Evolutionary conservation across 2,797 vertebrate genomes (phyloP).

Genomic region (Acanthis flammea): DNA sequence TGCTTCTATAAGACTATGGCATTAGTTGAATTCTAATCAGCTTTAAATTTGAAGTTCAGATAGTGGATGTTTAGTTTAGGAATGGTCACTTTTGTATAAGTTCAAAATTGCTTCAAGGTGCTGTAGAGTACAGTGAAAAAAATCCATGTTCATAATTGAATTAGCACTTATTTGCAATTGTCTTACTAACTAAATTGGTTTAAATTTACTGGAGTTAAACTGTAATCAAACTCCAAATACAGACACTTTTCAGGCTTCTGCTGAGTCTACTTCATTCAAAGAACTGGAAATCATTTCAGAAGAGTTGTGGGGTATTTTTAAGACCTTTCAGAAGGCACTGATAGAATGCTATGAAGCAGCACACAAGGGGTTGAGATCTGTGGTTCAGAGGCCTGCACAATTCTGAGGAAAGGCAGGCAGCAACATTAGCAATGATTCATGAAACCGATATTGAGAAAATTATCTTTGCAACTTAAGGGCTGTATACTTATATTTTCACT

Average conservation of each 20-base stretch:
- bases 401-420: not conserved
- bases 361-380: not conserved
- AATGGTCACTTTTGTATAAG: not conserved
- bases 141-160: not conserved
- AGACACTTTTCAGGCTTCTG: not conserved
- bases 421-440: not conserved
- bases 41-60: not conserved
- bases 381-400: not conserved
- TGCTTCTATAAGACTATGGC: not conserved
- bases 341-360: not conserved
- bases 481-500: not conserved
- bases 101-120: not conserved
- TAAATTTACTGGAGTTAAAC: not conserved
- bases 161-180: not conserved
- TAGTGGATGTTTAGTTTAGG: not conserved
- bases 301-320: not conserved
- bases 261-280: not conserved
- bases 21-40: not conserved
- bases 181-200: not conserved
- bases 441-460: not conserved
- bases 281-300: not conserved
- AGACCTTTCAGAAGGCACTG: not conserved
- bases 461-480: not conserved
- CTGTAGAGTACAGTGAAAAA: not conserved
- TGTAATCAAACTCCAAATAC: not conserved